Percentiles rank a stretch among this genome's conserved stretches.
phyloP scores from a whole-genome alignment of 1,140 invertebrate genomes.

The Hydropsyche tenuis region DNA sequence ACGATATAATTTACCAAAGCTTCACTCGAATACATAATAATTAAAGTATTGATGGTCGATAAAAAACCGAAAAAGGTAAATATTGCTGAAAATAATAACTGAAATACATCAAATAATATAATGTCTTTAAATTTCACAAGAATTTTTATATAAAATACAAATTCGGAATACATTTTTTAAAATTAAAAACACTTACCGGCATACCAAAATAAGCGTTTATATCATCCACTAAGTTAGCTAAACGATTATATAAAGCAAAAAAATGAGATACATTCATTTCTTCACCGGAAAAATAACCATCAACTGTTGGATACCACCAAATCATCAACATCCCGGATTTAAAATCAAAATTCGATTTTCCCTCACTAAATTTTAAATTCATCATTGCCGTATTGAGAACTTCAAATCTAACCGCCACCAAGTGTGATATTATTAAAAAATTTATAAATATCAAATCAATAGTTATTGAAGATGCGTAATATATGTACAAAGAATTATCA shows the following conservation, averaged over 20 bases:
- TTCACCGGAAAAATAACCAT: background rate
- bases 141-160: background rate
- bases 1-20: background rate
- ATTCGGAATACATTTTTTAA: background rate
- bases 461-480: background rate
- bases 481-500: background rate
- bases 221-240: background rate
- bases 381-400: background rate
- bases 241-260: background rate
- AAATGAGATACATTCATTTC: too few species aligned
- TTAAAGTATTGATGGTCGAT: background rate
- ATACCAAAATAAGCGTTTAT: background rate
- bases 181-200: background rate
- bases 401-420: background rate
- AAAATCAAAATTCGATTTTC: background rate
- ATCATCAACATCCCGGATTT: background rate
- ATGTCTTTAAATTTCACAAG: background rate
- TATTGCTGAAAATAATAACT: background rate
- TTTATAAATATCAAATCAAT: background rate
- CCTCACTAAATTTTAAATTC: background rate
- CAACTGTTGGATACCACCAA: background rate
- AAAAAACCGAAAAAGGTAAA: background rate
- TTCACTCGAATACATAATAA: background rate
- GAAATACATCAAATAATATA: too few species aligned
- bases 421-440: background rate